Evolutionary conservation across 1,140 invertebrate species (phyloP).

Genomic region (Ips nitidus): DNA sequence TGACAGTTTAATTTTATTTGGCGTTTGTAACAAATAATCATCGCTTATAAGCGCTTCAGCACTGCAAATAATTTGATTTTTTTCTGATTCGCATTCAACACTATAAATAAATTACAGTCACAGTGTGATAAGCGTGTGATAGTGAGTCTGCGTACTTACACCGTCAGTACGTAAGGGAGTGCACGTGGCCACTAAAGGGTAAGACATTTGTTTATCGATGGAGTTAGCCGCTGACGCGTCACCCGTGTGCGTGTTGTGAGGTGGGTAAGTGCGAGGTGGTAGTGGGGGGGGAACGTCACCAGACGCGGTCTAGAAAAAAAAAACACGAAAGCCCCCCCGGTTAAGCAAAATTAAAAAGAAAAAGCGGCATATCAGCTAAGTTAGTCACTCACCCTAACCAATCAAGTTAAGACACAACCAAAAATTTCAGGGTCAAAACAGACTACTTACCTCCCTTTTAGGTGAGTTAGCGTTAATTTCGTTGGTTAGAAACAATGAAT

Average conservation of each 20-base stretch:
- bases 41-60: too few species aligned
- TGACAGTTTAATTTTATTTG: too few species aligned
- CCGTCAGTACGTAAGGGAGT: constrained; percentile 52
- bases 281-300: constrained; percentile 58
- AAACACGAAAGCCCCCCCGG: background rate
- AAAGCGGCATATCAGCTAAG: background rate
- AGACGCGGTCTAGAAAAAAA: constrained; percentile 18
- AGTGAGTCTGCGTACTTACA: constrained; percentile 4
- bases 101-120: too few species aligned
- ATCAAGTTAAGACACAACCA: background rate
- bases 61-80: too few species aligned
- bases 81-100: too few species aligned
- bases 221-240: constrained; percentile 58
- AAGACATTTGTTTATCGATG: constrained; percentile 61
- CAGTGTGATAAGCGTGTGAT: too few species aligned
- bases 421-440: background rate
- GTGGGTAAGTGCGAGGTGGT: constrained; percentile 60
- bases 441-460: constrained; percentile 17
- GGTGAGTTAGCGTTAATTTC: constrained; percentile 41
- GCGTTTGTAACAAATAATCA: too few species aligned
- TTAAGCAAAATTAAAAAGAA: background rate
- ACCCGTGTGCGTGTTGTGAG: constrained; percentile 51
- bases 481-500: constrained; percentile 35
- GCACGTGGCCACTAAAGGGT: constrained; percentile 56
- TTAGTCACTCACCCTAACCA: too few species aligned